Evolutionary conservation across 2,113 vertebrate species (phyloP).

Genomic region (Heliornis fulica): DNA sequence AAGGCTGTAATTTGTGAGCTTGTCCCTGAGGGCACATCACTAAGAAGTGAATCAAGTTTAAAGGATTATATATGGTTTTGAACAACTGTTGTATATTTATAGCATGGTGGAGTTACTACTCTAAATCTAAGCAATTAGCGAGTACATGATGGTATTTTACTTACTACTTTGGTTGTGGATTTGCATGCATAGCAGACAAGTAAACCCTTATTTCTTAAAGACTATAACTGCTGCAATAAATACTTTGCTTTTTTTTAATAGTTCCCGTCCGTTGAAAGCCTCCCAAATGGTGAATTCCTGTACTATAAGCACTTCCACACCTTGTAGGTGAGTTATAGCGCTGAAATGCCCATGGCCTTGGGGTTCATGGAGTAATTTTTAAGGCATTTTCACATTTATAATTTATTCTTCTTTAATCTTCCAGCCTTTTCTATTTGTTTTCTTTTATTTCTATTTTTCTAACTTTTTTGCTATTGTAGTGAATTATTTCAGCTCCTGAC

Average conservation of each 20-base stretch:
- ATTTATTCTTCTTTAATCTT: neutral
- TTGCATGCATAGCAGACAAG: slow-evolving; percentile 53
- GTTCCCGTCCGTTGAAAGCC: slow-evolving; percentile 88
- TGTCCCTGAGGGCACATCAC: neutral
- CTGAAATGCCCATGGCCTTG: slow-evolving; percentile 22
- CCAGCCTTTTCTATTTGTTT: neutral
- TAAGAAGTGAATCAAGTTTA: slow-evolving; percentile 25
- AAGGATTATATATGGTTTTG: neutral
- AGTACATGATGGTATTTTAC: neutral
- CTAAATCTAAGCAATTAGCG: slow-evolving; percentile 36
- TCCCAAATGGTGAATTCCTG: slow-evolving; percentile 89
- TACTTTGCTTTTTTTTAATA: slow-evolving; percentile 72
- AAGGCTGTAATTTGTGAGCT: slow-evolving; percentile 32
- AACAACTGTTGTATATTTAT: slow-evolving; percentile 48
- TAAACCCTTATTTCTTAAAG: neutral
- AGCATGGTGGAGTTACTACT: neutral
- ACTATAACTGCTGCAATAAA: slow-evolving; percentile 43
- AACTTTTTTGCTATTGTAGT: neutral
- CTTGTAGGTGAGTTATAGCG: slow-evolving; percentile 81
- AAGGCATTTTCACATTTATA: neutral
- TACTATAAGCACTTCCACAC: slow-evolving; percentile 76
- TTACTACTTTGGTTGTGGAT: slow-evolving; percentile 1
- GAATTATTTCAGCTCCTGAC: neutral
- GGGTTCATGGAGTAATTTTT: neutral
- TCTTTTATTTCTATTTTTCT: neutral